phyloP scores from a whole-genome alignment of 2,113 vertebrate species.

The Passer domesticus region DNA sequence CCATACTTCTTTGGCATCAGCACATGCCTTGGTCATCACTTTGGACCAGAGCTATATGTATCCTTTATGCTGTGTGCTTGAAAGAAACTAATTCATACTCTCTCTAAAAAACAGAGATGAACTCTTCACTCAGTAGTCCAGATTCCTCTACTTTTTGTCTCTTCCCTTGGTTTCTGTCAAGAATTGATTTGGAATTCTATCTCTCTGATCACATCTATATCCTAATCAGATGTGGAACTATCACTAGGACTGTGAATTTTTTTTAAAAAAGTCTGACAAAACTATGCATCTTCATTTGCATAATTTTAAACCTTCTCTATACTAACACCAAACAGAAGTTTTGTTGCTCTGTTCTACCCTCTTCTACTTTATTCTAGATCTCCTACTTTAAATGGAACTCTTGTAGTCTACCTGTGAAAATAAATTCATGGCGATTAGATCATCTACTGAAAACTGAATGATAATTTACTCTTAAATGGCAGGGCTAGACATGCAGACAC shows the following conservation, averaged over 20 bases:
- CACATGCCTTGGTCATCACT: neutral
- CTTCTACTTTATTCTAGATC: neutral
- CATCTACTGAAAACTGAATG: neutral
- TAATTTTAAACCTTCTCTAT: neutral
- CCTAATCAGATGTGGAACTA: neutral
- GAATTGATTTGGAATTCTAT: neutral
- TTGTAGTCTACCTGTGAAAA: neutral
- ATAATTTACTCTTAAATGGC: neutral
- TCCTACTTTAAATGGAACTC: neutral
- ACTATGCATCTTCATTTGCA: neutral
- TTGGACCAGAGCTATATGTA: neutral
- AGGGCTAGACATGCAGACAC: neutral
- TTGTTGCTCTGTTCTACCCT: neutral
- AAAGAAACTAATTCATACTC: neutral
- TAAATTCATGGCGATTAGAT: neutral
- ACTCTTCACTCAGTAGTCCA: neutral
- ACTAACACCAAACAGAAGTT: neutral
- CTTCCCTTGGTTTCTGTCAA: neutral
- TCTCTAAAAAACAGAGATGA: neutral
- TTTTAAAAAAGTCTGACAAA: neutral
- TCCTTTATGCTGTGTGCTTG: neutral
- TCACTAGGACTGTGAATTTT: neutral
- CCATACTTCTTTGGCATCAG: neutral
- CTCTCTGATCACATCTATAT: neutral
- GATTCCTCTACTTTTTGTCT: neutral